phyloP scores from a whole-genome alignment of 2,797 vertebrate genomes.

The Tiaroga cobitis region DNA sequence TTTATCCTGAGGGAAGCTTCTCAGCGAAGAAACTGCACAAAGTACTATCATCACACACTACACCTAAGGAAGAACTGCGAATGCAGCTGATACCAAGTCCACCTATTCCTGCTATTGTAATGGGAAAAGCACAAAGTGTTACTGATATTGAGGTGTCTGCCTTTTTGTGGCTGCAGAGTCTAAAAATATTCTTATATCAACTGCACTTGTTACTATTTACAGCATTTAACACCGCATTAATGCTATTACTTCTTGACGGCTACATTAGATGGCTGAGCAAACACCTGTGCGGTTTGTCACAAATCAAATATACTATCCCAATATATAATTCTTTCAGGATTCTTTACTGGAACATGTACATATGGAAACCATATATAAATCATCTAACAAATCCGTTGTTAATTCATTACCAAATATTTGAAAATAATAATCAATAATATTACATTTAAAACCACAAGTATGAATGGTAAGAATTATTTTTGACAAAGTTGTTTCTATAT shows the following conservation, averaged over 20 bases:
- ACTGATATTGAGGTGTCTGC: not conserved
- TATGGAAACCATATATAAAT: not conserved
- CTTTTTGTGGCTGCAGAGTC: not conserved
- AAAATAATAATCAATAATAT: no score
- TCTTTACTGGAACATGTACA: not conserved
- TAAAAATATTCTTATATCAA: not conserved
- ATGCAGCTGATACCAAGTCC: no score
- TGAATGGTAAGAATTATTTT: not conserved
- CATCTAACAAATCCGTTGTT: no score
- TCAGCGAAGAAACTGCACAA: not conserved
- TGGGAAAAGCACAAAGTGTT: conserved; percentile 9
- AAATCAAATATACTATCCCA: not conserved
- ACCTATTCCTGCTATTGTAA: conserved; percentile 10
- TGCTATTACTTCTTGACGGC: not conserved
- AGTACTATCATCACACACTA: conserved; percentile 12
- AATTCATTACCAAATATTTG: no score
- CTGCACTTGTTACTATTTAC: conserved; percentile 7
- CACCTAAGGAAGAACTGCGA: not conserved
- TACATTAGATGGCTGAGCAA: not conserved
- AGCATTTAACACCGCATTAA: not conserved
- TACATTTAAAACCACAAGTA: not conserved
- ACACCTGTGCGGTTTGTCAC: not conserved
- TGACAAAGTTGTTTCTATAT: not conserved
- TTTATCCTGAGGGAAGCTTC: conserved; percentile 27
- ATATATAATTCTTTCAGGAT: not conserved